Evolutionary conservation across 92 coral and sea anemone genomes (phyloP), one percentile per base, ranked within the genome.

Genomic region (Hydrozoanthus gracilis): DNA sequence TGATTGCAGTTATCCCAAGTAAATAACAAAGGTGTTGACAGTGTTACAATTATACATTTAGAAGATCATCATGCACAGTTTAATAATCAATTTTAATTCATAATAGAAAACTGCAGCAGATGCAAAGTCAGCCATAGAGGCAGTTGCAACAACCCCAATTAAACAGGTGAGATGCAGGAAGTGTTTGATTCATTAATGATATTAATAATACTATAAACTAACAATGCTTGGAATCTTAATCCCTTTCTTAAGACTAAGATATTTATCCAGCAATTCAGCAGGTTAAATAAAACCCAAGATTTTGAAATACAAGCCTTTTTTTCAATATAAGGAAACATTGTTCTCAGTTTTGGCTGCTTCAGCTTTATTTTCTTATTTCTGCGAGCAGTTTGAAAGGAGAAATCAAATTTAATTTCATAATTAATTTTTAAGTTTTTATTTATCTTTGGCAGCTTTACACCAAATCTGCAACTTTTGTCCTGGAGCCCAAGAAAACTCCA

Each of bases 381-480:
- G 39, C 2, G 39, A 27, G 39, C 39, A 27, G 39, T 27, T 27
- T 27, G 39, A 27, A 27, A 27, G 39, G 39, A 27, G 39, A 27
- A 27, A 27, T 27, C 39, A 27, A 27, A 5, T 4, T 6, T 7
- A 68, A 6, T 27, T 66, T 16, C 20, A 12, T n/a, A 13, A 6
- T 5, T 66, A 66, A 20, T 17, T 17, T 3, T 35, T 17, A 7
- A 7, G 4, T 2, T 68, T 45, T 17, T 20, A 8, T 18, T 35
- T 3, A 27, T 68, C 17, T 11, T 20, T 5, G 8, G 8, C 7
- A 68, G 73, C 48, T 68, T 35, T 15, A 15, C 73, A 20, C 55
- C 51, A 91, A 83, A 35, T 87, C 93, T 13, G 71, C 89, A 14
- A 88, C 92, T 44, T 90, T 91, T 84, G 86, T 73, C 8, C 89